Evolutionary conservation across 92 coral and sea anemone genomes (phyloP), one percentile per base, ranked within the genome.

Genomic region (Parazoanthus swiftii): DNA sequence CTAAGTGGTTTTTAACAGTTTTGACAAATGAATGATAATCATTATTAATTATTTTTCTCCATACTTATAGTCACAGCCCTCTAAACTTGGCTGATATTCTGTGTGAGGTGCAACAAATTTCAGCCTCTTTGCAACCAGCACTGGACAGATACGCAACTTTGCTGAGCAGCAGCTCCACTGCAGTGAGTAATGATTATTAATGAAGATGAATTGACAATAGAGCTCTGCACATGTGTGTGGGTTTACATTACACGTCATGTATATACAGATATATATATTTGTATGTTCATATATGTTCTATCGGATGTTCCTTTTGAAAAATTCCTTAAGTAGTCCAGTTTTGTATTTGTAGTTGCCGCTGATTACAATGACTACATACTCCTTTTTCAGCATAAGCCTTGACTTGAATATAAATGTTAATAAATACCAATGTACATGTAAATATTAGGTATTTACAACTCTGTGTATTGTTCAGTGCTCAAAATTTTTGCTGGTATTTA

Each of bases 21-120:
- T 54, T 51, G 18, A 13, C 59, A 54, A 54, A 13, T 54, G 59
- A 54, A 54, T 54, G 59, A 25, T 72, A 29, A 29, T 29, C 33
- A 29, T 72, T 26, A 18, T 42, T 29, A 5, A 66, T n/a, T 67
- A 18, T 11, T 13, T 79, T 75, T 66, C 63, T 70, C 7, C 13
- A 58, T 20, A 0, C n/a, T 18, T 90, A 5, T 71, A 85, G 92
- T 35, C 90, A 88, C 76, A 85, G 95, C 70, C 97, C 98, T 15
- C 88, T 86, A 48, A 92, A 85, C 44, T 86, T 97, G 80, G 99
- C 99, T 50, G 94, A 97, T 54, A 89, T 95, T 5, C 90, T 97
- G 21, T 91, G 94, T 36, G 97, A 95, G 82, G 94, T 93, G 18
- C 94, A 91, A 39, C 92, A 91, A 46, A 87, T 96, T 36, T 89